Evolutionary conservation across 2,113 vertebrate species (phyloP), one percentile per base, ranked within the genome.

Genomic region (Crypturellus undulatus): DNA sequence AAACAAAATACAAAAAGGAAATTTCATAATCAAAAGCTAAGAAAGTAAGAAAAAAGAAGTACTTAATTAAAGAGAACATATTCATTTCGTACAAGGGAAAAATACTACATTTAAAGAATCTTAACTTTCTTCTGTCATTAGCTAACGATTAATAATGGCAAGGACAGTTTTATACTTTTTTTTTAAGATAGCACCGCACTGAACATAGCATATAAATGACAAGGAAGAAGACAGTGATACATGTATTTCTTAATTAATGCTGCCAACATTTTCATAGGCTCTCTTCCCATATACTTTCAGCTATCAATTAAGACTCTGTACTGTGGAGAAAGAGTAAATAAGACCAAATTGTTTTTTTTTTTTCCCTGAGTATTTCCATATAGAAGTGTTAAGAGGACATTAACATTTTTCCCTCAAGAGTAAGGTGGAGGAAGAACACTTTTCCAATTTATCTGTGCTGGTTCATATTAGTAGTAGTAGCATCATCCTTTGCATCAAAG

Each of bases 1-100:
- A 89, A 92, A 91, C 25, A 54, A 30, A 82, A 45, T 18, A 45
- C 45, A 45, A 45, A 49, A 87, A 79, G 59, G 54, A 79, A 71
- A 65, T 69, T 62, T 86, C 62, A 78, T 36, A 25, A 72, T 28
- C 13, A 40, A 64, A 89, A 70, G 3, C 82, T 24, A 69, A 75
- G 36, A 93, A 6, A 67, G 56, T 20, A 43, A 82, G 64, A 90
- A 81, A 81, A 17, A 83, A 12, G 25, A 59, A 58, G 34, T 51
- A 65, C 26, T 81, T 88, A 75, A 68, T 22, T 45, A 60, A 69
- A 83, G 49, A 84, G 11, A 86, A 65, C 4, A 21, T 67, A 14
- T 56, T 30, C 1, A 40, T 7, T 54, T 51, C 26, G 25, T 34
- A 38, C 21, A 52, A 8, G 5, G 40, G 45, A 73, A 63, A 92